Evolutionary conservation across 2,113 vertebrate species (phyloP).

Genomic region (Cebidichthys violaceus): DNA sequence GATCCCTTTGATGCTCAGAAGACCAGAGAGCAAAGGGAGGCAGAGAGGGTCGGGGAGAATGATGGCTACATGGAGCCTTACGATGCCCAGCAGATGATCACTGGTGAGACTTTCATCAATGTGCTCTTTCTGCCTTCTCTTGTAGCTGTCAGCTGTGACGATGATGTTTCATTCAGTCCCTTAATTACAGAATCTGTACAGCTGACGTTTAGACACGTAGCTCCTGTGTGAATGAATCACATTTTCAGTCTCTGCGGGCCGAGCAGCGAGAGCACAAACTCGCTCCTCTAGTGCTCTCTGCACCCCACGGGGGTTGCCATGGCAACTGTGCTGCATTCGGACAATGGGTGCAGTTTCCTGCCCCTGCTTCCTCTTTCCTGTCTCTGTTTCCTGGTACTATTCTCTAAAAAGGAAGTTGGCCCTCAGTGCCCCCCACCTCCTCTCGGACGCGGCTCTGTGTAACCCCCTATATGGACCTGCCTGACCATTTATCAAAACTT

Average conservation of each 20-base stretch:
- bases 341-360: conserved; percentile 84
- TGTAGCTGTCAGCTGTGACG: neutral
- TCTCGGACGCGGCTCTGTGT: conserved; percentile 48
- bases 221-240: conserved; percentile 38
- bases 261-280: conserved; percentile 45
- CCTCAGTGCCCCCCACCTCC: conserved; percentile 16
- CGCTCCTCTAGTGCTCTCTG: conserved; percentile 41
- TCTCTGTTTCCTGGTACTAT: conserved; percentile 79
- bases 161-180: neutral
- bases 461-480: conserved; percentile 65
- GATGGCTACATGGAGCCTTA: conserved; percentile 95
- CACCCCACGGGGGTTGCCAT: conserved; percentile 62
- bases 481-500: conserved; percentile 73
- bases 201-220: neutral
- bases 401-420: conserved; percentile 75
- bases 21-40: conserved; percentile 88
- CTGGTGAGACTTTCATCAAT: conserved; percentile 75
- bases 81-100: conserved; percentile 94
- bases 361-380: conserved; percentile 82
- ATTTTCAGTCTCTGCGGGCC: conserved; percentile 43
- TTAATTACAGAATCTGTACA: neutral
- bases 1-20: conserved; percentile 91
- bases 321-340: conserved; percentile 62
- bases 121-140: neutral
- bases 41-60: conserved; percentile 87